phyloP scores from a whole-genome alignment of 2,797 vertebrate species.

The Staurois parvus region DNA sequence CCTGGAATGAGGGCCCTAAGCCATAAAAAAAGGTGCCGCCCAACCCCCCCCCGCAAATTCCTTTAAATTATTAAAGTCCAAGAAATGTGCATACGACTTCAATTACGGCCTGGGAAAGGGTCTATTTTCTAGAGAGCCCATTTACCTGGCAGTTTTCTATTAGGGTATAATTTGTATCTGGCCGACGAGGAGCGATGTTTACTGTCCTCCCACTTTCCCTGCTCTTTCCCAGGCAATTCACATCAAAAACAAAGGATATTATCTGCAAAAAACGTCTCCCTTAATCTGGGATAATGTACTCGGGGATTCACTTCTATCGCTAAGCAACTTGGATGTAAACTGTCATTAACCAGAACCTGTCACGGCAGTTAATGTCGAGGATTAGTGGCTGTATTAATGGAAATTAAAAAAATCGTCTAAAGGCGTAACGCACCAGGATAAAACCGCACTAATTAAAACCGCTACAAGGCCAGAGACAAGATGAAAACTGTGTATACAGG shows the following conservation, averaged over 20 bases:
- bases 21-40: background rate
- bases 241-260: constrained; percentile 1
- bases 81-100: background rate
- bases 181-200: too few relatives aligned
- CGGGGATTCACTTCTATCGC: constrained; percentile 11
- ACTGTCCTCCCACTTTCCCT: background rate
- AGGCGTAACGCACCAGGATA: background rate
- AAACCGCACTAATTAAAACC: constrained; percentile 7
- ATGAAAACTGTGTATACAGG: too few relatives aligned
- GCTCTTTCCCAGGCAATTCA: constrained; percentile 9
- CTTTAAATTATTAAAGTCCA: background rate
- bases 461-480: constrained; percentile 1
- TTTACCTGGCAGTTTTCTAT: background rate
- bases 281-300: constrained; percentile 46
- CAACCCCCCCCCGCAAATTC: background rate
- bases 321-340: constrained; percentile 18
- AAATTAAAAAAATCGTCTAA: background rate
- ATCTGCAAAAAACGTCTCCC: background rate
- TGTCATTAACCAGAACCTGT: constrained; percentile 28
- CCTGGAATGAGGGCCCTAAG: background rate
- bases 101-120: background rate
- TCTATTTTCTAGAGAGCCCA: too few relatives aligned
- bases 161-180: background rate
- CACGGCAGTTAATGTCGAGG: constrained; percentile 22
- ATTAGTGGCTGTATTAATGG: constrained; percentile 30